Base-by-base conservation (phyloP, 1,140 invertebrate species). In the Macrobrachium nipponense region DNA sequence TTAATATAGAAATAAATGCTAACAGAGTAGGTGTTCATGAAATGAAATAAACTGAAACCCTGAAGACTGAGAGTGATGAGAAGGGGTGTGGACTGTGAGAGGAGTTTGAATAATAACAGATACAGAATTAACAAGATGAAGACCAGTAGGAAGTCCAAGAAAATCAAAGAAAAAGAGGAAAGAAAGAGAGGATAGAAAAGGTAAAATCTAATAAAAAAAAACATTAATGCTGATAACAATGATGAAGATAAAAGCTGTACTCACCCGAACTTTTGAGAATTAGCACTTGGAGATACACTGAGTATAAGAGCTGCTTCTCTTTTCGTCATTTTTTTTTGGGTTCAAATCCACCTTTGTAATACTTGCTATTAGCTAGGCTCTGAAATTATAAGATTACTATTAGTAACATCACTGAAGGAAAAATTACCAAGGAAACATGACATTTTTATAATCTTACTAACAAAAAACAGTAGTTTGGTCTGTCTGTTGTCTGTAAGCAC, bases 281-380 rank as follows among this genome's bases (percentile, higher is more conserved):
- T 95, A 60, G 97, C 96, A 88, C 95, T 94, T 18, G 97, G 97
- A 93, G 92, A 98, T 90, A 94, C 95, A 88, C 95, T 97, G 76
- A 99, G 92, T 87, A 99, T 98, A 59, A 99, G 93, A 77, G 96
- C 93, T 10, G 98, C 98, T 93, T 99, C 98, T 90, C 97, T 92
- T 91, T 94, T 95, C 17, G 94, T 96, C 98, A 99, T 99, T 92
- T n/a, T n/a, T n/a, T n/a, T n/a, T 98, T 99, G 43, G 94, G 92
- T 90, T 99, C 98, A 93, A 99, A 99, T 61, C 98, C 98, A 73
- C 98, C 98, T 93, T 97, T 97, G 90, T 99, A 98, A 92, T 99
- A 99, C 92, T 97, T 98, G 88, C 95, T 97, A 90, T 95, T 95
- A 14, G 95, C 94, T 90, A 97, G 92, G 72, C 93, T 58, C 88